Evolutionary conservation across 2,113 vertebrate genomes (phyloP), one percentile per base, ranked within the genome.

Genomic region (Aspidoscelis tigris): DNA sequence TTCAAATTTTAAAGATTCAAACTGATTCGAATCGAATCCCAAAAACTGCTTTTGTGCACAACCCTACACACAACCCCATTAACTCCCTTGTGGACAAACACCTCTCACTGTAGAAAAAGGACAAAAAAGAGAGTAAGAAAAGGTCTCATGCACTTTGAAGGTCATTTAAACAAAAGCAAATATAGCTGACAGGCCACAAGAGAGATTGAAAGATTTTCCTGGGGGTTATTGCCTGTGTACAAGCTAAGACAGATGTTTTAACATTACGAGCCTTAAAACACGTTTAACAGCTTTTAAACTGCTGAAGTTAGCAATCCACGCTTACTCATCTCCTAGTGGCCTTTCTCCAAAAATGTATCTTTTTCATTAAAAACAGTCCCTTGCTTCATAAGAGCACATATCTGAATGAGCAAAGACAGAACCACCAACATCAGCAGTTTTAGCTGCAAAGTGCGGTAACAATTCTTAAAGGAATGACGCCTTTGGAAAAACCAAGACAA

Each of bases 401-500:
- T 61, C 72, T 84, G 66, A 72, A 68, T 71, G 7, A 53, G 10
- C 47, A 71, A 75, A 10, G 65, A 58, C 41, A 82, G 26, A 82
- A 82, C 71, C 43, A 76, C 39, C 53, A 71, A 8, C 24, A 78
- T 64, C 41, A 44, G 66, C 22, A 64, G 50, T 41, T 64, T 70
- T 47, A 8, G 41, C 50, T 72, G 16, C 65, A 58, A 24, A 61
- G 50, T 11, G 10, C 76, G 33, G 20, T 65, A 55, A 72, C 18
- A 20, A 44, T 72, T 72, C 21, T 68, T 24, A 71, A 84, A 69
- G 14, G 58, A n/a, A 70, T 78, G 75, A 44, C 39, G 71, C 53
- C 77, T 84, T 50, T 66, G 78, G 47, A 76, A 83, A 53, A 24
- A n/a, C 70, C 69, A 84, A 69, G 50, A 11, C 41, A 50, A 82